phyloP scores from a whole-genome alignment of 2,888 invertebrate species.

The Hemithea aestivaria region DNA sequence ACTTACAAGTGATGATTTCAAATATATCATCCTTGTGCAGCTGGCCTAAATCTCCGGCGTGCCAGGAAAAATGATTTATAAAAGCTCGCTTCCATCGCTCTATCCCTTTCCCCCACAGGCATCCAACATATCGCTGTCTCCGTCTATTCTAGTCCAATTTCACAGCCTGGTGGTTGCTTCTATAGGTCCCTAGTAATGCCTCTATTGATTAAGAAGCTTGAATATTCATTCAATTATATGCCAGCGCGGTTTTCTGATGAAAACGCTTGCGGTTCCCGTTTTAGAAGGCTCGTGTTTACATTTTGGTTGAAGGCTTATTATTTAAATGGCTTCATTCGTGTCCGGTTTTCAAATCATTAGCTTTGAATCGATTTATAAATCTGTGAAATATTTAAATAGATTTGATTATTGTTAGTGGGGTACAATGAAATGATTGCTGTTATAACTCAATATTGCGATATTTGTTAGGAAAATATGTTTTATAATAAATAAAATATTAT shows the following conservation, averaged over 20 bases:
- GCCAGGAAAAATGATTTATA: constrained; percentile 77
- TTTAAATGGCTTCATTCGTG: constrained; percentile 22
- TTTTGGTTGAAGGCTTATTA: constrained; percentile 23
- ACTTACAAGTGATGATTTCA: constrained; percentile 25
- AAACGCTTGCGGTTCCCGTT: constrained; percentile 48
- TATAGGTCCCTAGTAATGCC: constrained; percentile 67
- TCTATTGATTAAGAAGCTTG: constrained; percentile 76
- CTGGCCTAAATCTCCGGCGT: constrained; percentile 55
- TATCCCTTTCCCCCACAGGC: constrained; percentile 39
- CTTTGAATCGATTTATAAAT: constrained; percentile 10
- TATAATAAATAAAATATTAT: too few species aligned
- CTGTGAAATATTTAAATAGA: constrained; percentile 1
- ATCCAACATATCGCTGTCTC: constrained; percentile 36
- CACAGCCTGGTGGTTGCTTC: constrained; percentile 70
- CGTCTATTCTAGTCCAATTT: constrained; percentile 70
- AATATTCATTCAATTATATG: constrained; percentile 78
- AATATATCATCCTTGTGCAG: constrained; percentile 36
- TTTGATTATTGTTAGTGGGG: too few species aligned
- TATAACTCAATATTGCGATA: too few species aligned
- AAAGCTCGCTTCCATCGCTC: constrained; percentile 50
- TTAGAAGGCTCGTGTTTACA: constrained; percentile 33
- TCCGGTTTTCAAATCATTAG: constrained; percentile 20
- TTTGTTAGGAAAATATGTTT: too few species aligned
- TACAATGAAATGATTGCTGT: too few species aligned
- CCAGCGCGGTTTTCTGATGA: constrained; percentile 58